These are phyloP conservation scores for Rhinichthys klamathensis DNA, from an alignment of 2,113 vertebrate species.

Conservation along the genomic window DNA sequence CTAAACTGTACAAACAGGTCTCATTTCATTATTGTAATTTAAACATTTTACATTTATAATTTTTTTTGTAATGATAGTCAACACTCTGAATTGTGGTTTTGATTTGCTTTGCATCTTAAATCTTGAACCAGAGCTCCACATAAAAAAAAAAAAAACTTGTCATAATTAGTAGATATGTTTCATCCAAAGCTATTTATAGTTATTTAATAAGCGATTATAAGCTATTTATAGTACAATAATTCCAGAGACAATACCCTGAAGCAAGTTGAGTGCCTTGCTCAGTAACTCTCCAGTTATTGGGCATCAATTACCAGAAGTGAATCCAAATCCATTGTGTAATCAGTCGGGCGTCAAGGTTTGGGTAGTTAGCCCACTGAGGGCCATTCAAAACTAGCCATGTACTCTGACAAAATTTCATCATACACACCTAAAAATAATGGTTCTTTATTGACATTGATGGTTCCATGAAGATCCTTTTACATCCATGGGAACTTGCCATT, in stretches of 20 bases:
- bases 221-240: too few species aligned
- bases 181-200: too few species aligned
- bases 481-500: too few species aligned
- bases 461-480: too few species aligned
- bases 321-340: background rate
- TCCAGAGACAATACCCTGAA: background rate
- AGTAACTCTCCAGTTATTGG: background rate
- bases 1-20: background rate
- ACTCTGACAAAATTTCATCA: background rate
- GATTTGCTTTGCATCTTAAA: background rate
- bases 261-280: background rate
- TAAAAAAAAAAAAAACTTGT: background rate
- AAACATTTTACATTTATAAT: too few species aligned
- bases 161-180: background rate
- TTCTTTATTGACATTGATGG: too few species aligned
- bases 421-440: too few species aligned
- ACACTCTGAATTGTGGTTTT: background rate
- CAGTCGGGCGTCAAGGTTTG: background rate
- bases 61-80: too few species aligned
- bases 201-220: too few species aligned
- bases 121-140: background rate
- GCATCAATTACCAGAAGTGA: background rate
- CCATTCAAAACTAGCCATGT: background rate
- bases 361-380: background rate
- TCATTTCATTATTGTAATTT: background rate